Conservation (phyloP, 2,113 vertebrate species). For the Baryphthengus martii region DNA sequence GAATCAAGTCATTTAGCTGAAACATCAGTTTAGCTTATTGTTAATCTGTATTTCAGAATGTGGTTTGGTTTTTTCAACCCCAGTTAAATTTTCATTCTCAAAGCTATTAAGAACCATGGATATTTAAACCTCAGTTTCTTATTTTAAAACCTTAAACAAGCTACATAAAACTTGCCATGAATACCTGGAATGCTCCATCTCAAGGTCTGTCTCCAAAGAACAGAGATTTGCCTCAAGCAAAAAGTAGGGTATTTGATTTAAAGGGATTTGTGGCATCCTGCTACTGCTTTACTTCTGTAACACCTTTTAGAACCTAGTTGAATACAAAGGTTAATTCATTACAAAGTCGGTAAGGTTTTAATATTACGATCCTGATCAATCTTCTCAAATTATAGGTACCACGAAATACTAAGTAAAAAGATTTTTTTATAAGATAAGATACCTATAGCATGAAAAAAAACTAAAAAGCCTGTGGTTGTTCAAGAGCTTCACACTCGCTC, state of each 20-base stretch:
- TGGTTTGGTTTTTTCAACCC: not conserved
- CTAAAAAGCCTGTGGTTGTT: not conserved
- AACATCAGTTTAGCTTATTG: not conserved
- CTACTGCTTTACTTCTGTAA: slow-evolving; percentile 1
- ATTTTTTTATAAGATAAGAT: not conserved
- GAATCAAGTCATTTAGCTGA: not conserved
- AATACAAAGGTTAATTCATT: not conserved
- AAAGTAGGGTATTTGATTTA: not conserved
- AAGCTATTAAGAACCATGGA: not conserved
- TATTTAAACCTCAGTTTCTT: not conserved
- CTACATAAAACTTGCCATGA: not conserved
- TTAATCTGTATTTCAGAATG: not conserved
- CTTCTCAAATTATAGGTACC: not conserved
- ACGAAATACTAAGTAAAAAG: not conserved
- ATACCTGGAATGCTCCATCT: not conserved
- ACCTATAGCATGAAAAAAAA: not conserved
- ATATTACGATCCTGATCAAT: not conserved
- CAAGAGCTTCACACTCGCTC: not conserved
- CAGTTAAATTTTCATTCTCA: not conserved
- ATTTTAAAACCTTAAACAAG: not conserved
- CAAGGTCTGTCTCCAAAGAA: not conserved
- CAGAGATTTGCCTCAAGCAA: not conserved
- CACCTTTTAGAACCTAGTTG: not conserved
- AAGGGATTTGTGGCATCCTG: not conserved
- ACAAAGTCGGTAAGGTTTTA: not conserved